Base-by-base conservation (phyloP, 2,888 invertebrate species). In the Elgonia sp. region DNA sequence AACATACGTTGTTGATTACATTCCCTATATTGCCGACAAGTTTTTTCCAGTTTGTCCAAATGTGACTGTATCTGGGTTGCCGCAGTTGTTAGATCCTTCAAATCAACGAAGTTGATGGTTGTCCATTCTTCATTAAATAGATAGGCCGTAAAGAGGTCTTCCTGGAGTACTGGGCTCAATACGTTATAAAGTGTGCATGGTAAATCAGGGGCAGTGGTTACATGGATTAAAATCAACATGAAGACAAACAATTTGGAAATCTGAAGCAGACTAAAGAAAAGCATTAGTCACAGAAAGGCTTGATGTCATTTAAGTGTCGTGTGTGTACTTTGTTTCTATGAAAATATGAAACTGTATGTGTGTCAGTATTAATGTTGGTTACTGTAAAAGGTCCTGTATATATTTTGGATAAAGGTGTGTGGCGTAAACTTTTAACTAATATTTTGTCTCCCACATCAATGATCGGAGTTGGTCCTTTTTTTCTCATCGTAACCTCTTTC, bases 391-490 rank as follows among this genome's bases (percentile, higher is more conserved):
- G 70, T 20, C 70, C 70, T n/a, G 55, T 70, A 18, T 70, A 70
- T 37, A 12, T 20, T 55, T 70, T 70, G 9, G 37, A 70, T 55
- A 70, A 37, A 4, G 55, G 70, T 12, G 70, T 70, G n/a, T 53
- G 53, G 0, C 53, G n/a, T 3, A 70, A 14, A 55, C 37, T 70
- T 37, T 70, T 70, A 14, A 70, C 70, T 18, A 70, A 39, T 8
- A 70, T 70, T n/a, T 70, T 53, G 37, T 70, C 70, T 16, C 70
- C 70, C 4, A 53, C 9, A n/a, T 70, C 18, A 37, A 70, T 53
- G 12, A 70, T 53, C n/a, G 70, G 70, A n/a, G 53, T 70, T 70
- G 53, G 70, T 55, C 70, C 70, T 18, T 70, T 70, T n/a, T 55
- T 53, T 39, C 70, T 53, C n/a, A 53, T 8, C 0, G 70, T 55